A percentile compares a stretch with the other conserved stretches of the same genome.
Conservation (phyloP, 2,797 vertebrate genomes). For the Pangasius macronema region DNA sequence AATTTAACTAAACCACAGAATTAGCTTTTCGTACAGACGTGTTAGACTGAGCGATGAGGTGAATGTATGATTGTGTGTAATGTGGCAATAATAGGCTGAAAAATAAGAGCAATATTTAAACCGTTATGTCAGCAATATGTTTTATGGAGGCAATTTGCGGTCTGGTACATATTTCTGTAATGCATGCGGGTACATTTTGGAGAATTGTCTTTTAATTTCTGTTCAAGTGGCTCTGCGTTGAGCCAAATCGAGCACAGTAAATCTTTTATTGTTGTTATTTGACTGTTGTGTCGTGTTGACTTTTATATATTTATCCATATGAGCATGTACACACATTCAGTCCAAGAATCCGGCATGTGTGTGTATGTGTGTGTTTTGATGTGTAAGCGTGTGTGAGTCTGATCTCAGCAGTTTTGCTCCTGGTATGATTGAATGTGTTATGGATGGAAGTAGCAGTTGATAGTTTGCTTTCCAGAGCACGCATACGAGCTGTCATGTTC, state of each 20-base stretch:
- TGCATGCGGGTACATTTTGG: background rate
- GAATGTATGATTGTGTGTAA: background rate
- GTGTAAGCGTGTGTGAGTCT: background rate
- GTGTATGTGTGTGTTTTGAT: background rate
- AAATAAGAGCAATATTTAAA: slow-evolving; percentile 4
- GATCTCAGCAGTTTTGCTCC: slow-evolving; percentile 15
- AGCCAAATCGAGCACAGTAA: background rate
- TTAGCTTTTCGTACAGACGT: background rate
- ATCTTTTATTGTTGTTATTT: background rate
- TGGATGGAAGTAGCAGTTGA: slow-evolving; percentile 50
- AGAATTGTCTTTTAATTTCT: slow-evolving; percentile 1
- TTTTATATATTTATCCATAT: too few relatives aligned
- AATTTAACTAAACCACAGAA: slow-evolving; percentile 6
- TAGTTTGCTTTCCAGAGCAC: slow-evolving; percentile 66
- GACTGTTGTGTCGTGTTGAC: background rate
- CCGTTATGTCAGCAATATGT: background rate
- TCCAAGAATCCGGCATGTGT: background rate
- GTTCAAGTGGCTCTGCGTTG: background rate
- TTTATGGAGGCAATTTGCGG: slow-evolving; percentile 20
- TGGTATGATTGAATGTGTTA: slow-evolving; percentile 55
- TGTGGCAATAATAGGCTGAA: slow-evolving; percentile 2
- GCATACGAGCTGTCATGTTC: slow-evolving; percentile 60
- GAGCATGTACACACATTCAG: background rate
- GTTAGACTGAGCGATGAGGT: background rate
- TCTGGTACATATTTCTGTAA: background rate